Percentiles rank a stretch among this genome's conserved stretches.
phyloP scores from a whole-genome alignment of 2,113 vertebrate species.

The Scophthalmus maximus region DNA sequence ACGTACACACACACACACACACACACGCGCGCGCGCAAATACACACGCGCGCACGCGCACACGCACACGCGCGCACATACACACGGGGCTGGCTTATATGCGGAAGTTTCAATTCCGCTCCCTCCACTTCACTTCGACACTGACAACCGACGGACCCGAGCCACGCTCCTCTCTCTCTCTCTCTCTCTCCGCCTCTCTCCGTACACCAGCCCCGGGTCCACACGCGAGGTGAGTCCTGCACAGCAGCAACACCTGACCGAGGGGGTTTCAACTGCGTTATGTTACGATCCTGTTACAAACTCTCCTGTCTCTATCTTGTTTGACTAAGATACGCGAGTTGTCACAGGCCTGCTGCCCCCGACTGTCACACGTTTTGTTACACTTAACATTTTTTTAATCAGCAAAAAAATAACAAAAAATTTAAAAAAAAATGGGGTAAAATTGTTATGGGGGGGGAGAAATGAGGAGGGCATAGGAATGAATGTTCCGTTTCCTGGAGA shows the following conservation, averaged over 20 bases:
- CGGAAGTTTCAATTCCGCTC: slow-evolving; percentile 77
- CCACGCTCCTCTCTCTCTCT: slow-evolving; percentile 57
- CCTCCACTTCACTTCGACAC: slow-evolving; percentile 49
- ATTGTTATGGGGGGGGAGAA: too few species aligned
- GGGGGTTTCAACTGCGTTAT: too few species aligned
- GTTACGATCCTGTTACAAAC: too few species aligned
- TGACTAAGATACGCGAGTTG: neutral
- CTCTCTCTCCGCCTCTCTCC: slow-evolving; percentile 19
- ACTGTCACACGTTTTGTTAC: too few species aligned
- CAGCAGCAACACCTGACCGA: neutral
- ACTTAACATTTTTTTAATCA: too few species aligned
- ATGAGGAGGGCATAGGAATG: too few species aligned
- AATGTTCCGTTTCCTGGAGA: slow-evolving; percentile 13
- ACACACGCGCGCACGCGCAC: neutral
- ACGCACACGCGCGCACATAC: neutral
- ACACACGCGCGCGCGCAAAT: too few species aligned
- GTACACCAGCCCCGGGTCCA: slow-evolving; percentile 45
- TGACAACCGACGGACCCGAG: slow-evolving; percentile 42
- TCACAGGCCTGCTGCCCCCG: neutral
- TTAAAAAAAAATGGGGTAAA: too few species aligned
- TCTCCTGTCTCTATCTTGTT: too few species aligned
- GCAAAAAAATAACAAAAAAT: too few species aligned
- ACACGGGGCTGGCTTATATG: slow-evolving; percentile 57
- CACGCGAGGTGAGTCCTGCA: slow-evolving; percentile 61
- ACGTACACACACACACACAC: neutral